These are phyloP conservation scores for Eumacrocentrus americanus DNA, from an alignment of 2,888 invertebrate genomes.

Conservation along the genomic window DNA sequence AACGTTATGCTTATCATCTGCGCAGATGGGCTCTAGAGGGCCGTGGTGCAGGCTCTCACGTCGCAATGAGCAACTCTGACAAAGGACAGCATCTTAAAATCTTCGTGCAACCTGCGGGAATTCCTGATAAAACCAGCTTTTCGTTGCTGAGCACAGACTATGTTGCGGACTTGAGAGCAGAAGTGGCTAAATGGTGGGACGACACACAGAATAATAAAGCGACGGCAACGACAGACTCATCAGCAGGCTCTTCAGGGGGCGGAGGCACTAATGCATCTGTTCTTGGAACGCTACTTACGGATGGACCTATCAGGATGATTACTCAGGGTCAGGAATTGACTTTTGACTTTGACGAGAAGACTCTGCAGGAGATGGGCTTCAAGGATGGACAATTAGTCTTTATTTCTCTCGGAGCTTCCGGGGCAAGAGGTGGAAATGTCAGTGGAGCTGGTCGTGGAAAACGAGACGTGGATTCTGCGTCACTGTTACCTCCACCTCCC, in stretches of 20 bases:
- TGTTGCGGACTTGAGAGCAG: constrained; percentile 89
- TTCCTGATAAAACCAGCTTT: constrained; percentile 82
- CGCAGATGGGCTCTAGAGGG: constrained; percentile 88
- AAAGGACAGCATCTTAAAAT: constrained; percentile 75
- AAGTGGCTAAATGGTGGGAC: constrained; percentile 97
- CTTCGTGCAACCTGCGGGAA: constrained; percentile 86
- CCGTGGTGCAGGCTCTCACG: constrained; percentile 79
- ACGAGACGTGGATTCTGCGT: constrained; percentile 81
- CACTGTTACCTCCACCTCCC: constrained; percentile 85
- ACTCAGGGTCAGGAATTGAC: constrained; percentile 93
- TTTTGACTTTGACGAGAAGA: constrained; percentile 90
- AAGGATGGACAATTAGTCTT: constrained; percentile 94
- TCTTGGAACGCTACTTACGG: constrained; percentile 73
- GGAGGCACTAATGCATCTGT: constrained; percentile 60
- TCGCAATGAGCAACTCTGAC: constrained; percentile 68
- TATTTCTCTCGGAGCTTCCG: constrained; percentile 85
- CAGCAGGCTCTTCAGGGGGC: constrained; percentile 37
- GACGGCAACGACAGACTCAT: constrained; percentile 16
- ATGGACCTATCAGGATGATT: constrained; percentile 89
- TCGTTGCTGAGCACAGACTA: constrained; percentile 85
- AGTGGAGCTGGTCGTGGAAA: constrained; percentile 61
- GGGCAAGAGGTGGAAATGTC: constrained; percentile 68
- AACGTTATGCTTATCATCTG: constrained; percentile 86
- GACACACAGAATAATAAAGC: constrained; percentile 55
- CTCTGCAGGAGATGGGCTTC: constrained; percentile 88